These are phyloP conservation scores for Pterocles orientalis DNA, from an alignment of 2,113 vertebrate species.

Conservation along the genomic window DNA sequence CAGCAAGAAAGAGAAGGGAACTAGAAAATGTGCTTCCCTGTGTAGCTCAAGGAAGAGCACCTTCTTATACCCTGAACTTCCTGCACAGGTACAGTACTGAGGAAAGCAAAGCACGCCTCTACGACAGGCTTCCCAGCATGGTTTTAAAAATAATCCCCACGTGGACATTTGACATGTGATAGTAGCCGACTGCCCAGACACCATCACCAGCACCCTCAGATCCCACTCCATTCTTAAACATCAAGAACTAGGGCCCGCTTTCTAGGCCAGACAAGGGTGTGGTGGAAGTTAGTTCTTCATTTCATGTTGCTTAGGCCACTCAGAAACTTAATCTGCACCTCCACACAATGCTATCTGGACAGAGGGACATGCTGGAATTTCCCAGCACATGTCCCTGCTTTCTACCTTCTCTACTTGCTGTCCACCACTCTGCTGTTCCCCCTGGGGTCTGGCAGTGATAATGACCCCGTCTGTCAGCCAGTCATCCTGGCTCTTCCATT, in stretches of 20 bases:
- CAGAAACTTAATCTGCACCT: neutral
- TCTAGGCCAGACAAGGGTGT: neutral
- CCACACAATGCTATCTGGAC: neutral
- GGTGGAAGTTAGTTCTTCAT: neutral
- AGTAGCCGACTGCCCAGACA: neutral
- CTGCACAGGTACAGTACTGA: neutral
- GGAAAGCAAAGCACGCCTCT: neutral
- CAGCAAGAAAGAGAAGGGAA: neutral
- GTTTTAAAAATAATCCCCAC: neutral
- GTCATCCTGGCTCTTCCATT: constrained; percentile 75
- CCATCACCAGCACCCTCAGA: neutral
- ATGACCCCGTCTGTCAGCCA: constrained; percentile 91
- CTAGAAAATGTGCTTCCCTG: neutral
- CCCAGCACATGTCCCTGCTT: neutral
- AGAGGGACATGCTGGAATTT: neutral
- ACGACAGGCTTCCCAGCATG: neutral
- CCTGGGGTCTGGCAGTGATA: constrained; percentile 84
- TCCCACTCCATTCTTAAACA: neutral
- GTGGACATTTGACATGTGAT: neutral
- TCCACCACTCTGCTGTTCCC: constrained; percentile 75
- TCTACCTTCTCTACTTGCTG: constrained; percentile 85
- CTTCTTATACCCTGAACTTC: neutral
- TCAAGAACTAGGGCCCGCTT: neutral
- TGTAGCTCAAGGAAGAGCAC: neutral
- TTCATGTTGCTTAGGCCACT: neutral